Percentiles rank a stretch among this genome's conserved stretches.
Conservation (phyloP, 2,797 vertebrate genomes). For the Potorous gilbertii region DNA sequence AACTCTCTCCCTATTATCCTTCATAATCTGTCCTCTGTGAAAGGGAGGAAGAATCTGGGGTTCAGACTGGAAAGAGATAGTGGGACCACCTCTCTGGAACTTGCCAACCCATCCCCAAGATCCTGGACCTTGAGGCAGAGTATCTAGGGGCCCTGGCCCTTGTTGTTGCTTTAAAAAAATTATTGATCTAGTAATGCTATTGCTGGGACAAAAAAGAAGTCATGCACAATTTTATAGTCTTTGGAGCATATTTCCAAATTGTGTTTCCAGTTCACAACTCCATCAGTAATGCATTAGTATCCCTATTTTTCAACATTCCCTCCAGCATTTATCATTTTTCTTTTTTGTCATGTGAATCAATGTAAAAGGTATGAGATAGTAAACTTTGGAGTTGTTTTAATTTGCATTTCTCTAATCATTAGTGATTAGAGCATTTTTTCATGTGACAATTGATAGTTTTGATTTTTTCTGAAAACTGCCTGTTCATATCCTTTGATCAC, state of each 20-base stretch:
- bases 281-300: background rate
- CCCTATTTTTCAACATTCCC: background rate
- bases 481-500: background rate
- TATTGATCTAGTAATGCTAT: background rate
- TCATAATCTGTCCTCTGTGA: background rate
- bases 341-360: background rate
- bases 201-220: background rate
- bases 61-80: background rate
- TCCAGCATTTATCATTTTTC: background rate
- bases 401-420: background rate
- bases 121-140: background rate
- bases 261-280: background rate
- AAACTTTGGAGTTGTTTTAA: background rate
- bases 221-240: background rate
- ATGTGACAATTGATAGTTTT: background rate
- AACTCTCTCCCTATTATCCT: background rate
- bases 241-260: background rate
- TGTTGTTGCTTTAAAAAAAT: background rate
- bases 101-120: background rate
- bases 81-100: background rate
- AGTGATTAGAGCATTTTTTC: background rate
- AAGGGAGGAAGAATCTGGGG: background rate
- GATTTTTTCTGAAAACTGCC: background rate
- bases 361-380: background rate
- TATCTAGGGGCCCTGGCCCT: background rate